Conservation (phyloP, 2,888 invertebrate species). For the Scotopteryx bipunctaria region DNA sequence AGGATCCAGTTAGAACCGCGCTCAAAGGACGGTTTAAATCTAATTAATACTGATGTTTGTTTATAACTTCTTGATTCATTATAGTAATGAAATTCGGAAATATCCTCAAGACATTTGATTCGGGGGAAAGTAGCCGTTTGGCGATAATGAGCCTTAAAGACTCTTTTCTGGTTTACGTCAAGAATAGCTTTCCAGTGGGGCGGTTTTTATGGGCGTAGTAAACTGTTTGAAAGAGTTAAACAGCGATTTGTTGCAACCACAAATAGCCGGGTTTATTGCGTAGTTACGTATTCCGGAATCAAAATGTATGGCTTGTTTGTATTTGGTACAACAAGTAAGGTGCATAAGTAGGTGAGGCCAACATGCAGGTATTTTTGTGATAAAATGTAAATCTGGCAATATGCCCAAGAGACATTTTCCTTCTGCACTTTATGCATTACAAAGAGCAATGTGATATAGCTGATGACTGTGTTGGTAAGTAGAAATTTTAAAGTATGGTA, state of each 20-base stretch:
- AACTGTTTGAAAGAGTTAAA: constrained; percentile 71
- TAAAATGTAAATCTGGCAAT: constrained; percentile 10
- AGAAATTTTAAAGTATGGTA: too few relatives aligned
- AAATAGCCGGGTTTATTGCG: constrained; percentile 59
- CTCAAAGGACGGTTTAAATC: constrained; percentile 26
- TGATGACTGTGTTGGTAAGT: too few relatives aligned
- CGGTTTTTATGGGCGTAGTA: constrained; percentile 65
- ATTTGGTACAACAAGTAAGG: not conserved
- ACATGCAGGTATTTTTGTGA: not conserved
- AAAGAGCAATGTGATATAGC: too few relatives aligned
- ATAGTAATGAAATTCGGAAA: constrained; percentile 29
- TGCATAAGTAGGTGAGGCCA: not conserved
- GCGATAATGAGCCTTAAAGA: constrained; percentile 30
- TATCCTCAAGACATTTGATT: constrained; percentile 23
- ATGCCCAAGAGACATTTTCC: constrained; percentile 6
- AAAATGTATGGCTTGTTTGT: constrained; percentile 17
- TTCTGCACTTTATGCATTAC: not conserved
- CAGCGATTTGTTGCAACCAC: constrained; percentile 66
- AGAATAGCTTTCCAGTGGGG: constrained; percentile 63
- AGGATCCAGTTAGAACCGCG: constrained; percentile 30
- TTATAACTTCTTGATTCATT: constrained; percentile 33
- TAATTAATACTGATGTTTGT: constrained; percentile 33
- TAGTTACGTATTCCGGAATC: constrained; percentile 35
- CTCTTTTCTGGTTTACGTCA: constrained; percentile 26
- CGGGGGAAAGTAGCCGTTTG: constrained; percentile 10